Base-by-base conservation (phyloP, 2,888 invertebrate genomes). In the Torymus tubicola region DNA sequence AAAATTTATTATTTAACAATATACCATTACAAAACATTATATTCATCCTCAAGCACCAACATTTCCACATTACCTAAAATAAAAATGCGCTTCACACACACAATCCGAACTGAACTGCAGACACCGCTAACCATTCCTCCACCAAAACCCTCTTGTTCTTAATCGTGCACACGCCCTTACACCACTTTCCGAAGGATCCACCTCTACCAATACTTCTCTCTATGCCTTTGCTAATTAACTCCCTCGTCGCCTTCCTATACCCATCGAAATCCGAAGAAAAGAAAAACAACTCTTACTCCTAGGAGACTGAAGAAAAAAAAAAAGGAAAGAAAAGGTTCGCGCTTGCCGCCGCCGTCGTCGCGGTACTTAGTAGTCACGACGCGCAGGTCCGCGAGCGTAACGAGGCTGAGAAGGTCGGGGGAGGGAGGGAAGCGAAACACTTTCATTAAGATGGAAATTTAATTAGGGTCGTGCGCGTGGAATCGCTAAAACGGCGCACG, bases 401-500 rank as follows among this genome's bases (percentile, higher is more conserved):
- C 64, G 52, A 73, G 55, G 73, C 31, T 16, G 24, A 65, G 63
- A 24, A 57, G 16, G 13, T 11, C 16, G 11, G 10, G 67, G 1
- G 13, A 5, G n/a, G 11, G 10, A 60, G 1, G 13, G 8, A 16
- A n/a, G 55, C 65, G 82, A 83, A 84, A 83, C 73, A 81, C 84
- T 84, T 84, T 83, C 82, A 85, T 85, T 82, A 83, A 75, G 81
- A 84, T 84, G 82, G 80, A 84, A 85, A 84, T 84, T 85, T 84
- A 85, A 85, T 86, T 85, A 83, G 84, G 84, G 50, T 82, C 73
- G 73, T 63, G 60, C 21, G 61, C 61, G 53, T 57, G 60, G 73
- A 80, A 81, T 79, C 68, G 72, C 61, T 79, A 74, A 75, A 67
- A 81, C 53, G 60, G 18, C 16, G 50, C 58, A n/a, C n/a, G 31